Percentiles rank a stretch among this genome's conserved stretches.
Conservation (phyloP, 1,140 invertebrate species). For the Brachystomella parvula region DNA sequence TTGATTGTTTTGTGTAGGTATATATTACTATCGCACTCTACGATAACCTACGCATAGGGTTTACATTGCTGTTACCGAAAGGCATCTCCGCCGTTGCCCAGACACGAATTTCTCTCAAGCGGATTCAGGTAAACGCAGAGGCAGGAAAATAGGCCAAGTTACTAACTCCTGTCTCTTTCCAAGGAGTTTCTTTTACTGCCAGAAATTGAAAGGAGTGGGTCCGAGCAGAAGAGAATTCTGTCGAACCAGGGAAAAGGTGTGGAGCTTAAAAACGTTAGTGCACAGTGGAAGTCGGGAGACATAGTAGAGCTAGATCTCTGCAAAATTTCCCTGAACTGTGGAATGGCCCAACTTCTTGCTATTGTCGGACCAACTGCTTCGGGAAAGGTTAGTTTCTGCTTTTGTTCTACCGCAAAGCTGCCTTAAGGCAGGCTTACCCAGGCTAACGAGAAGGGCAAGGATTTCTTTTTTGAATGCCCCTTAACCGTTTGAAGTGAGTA, state of each 20-base stretch:
- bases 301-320: neutral
- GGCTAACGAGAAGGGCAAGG: too few relatives aligned
- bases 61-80: neutral
- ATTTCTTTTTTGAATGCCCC: too few relatives aligned
- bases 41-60: neutral
- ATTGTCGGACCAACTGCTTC: neutral
- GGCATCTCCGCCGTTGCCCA: neutral
- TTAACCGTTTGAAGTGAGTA: too few relatives aligned
- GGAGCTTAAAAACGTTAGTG: neutral
- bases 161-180: neutral
- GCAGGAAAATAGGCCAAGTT: neutral
- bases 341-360: neutral
- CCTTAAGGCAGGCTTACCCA: too few relatives aligned
- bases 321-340: neutral
- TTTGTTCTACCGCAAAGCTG: too few relatives aligned
- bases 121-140: neutral
- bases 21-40: neutral
- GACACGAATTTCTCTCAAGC: neutral
- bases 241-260: neutral
- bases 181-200: conserved; percentile 12
- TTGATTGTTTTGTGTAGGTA: too few relatives aligned
- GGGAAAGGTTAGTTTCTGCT: neutral
- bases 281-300: neutral
- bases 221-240: too few relatives aligned
- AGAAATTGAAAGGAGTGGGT: neutral